A percentile compares a stretch with the other conserved stretches of the same genome.
Conservation (phyloP, 2,113 vertebrate genomes). For the Muscicapa adusta region DNA sequence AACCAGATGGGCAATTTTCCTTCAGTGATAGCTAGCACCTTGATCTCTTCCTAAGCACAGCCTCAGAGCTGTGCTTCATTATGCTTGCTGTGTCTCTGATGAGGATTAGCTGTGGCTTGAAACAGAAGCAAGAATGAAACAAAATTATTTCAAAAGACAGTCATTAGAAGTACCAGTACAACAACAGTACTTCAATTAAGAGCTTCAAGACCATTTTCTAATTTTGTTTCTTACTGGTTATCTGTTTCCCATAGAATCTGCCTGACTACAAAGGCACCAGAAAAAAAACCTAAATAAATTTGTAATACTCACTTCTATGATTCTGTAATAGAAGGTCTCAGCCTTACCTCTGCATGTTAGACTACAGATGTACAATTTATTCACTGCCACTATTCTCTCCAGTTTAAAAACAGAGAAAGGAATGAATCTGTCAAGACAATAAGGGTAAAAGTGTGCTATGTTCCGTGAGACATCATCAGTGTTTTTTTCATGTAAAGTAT, state of each 20-base stretch:
- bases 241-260: not conserved
- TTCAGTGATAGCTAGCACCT: not conserved
- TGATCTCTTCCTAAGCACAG: not conserved
- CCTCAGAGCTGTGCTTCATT: not conserved
- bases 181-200: not conserved
- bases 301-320: not conserved
- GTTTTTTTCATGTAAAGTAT: not conserved
- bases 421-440: not conserved
- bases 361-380: not conserved
- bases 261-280: not conserved
- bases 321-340: not conserved
- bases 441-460: not conserved
- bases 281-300: not conserved
- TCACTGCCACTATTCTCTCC: not conserved
- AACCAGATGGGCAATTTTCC: not conserved
- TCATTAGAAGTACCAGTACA: not conserved
- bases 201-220: not conserved
- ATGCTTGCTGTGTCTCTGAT: not conserved
- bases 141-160: not conserved
- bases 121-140: not conserved
- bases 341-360: not conserved
- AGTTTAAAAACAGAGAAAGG: not conserved
- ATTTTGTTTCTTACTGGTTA: not conserved
- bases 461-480: fast-evolving
- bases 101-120: not conserved